Evolutionary conservation across 2,888 invertebrate species (phyloP).

Genomic region (Stenchaetothrips biformis): DNA sequence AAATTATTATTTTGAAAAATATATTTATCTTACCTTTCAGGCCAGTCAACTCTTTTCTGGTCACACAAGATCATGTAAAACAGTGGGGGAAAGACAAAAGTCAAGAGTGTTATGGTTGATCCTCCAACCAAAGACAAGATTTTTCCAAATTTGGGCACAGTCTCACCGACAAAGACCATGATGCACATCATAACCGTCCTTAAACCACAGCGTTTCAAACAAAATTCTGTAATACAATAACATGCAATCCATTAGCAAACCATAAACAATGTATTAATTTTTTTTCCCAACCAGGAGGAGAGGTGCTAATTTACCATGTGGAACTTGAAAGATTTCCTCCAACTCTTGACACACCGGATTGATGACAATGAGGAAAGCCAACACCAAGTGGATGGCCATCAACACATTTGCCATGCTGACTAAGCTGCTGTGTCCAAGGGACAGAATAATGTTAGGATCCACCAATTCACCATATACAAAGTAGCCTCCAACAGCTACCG

Average conservation of each 20-base stretch:
- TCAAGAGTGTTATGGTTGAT: constrained; percentile 62
- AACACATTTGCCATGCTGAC: constrained; percentile 56
- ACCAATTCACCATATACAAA: constrained; percentile 58
- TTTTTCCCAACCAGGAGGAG: not conserved
- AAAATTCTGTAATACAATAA: constrained; percentile 51
- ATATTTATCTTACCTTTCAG: constrained; percentile 45
- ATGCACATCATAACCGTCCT: constrained; percentile 55
- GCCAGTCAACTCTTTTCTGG: constrained; percentile 48
- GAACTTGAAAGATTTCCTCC: constrained; percentile 60
- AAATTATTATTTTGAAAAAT: not conserved
- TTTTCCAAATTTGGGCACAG: constrained; percentile 63
- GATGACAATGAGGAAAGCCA: constrained; percentile 63
- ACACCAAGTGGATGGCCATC: constrained; percentile 60
- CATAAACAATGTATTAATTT: constrained; percentile 15
- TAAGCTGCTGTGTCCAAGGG: constrained; percentile 52
- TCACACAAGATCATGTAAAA: constrained; percentile 60
- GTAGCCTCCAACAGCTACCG: constrained; percentile 59
- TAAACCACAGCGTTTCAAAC: constrained; percentile 54
- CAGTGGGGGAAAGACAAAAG: constrained; percentile 62
- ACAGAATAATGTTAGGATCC: constrained; percentile 56
- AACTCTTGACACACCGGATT: constrained; percentile 68
- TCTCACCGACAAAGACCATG: constrained; percentile 62
- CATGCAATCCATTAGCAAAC: not conserved
- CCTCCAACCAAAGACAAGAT: constrained; percentile 65
- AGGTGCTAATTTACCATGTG: constrained; percentile 50